A percentile compares a stretch with the other conserved stretches of the same genome.
Conservation (phyloP, 1,140 invertebrate genomes). For the Magallana ariakensis region DNA sequence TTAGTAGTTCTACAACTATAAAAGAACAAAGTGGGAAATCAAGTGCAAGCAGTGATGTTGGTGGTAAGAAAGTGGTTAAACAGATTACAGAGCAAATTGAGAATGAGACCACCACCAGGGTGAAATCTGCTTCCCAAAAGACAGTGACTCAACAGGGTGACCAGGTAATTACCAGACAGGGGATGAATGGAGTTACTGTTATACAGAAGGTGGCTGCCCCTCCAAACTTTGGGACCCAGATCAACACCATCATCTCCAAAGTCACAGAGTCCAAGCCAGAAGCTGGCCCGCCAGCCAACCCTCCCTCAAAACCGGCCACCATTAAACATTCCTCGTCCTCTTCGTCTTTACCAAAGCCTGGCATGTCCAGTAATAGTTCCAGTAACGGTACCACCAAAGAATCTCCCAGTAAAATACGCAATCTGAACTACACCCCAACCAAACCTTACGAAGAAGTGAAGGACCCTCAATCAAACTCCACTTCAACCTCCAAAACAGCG, state of each 20-base stretch:
- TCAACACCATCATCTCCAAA: slow-evolving; percentile 50
- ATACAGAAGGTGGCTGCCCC: slow-evolving; percentile 53
- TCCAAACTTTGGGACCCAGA: slow-evolving; percentile 51
- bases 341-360: slow-evolving; percentile 54
- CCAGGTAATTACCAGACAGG: slow-evolving; percentile 49
- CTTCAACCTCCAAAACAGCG: background rate
- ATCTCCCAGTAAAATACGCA: slow-evolving; percentile 65
- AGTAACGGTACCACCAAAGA: slow-evolving; percentile 51
- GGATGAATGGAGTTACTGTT: slow-evolving; percentile 47
- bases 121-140: slow-evolving; percentile 17
- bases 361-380: slow-evolving; percentile 15
- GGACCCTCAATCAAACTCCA: slow-evolving; percentile 34
- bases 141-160: slow-evolving; percentile 45
- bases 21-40: background rate
- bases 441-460: slow-evolving; percentile 73
- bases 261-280: slow-evolving; percentile 36
- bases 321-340: slow-evolving; percentile 49
- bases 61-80: background rate
- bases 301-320: background rate
- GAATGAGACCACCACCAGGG: background rate
- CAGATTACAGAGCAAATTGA: background rate
- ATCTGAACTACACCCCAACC: slow-evolving; percentile 74
- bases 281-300: background rate
- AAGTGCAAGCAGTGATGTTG: background rate
- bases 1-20: background rate